Evolutionary conservation across 2,888 invertebrate species (phyloP).

Genomic region (Hoplodrina blanda): DNA sequence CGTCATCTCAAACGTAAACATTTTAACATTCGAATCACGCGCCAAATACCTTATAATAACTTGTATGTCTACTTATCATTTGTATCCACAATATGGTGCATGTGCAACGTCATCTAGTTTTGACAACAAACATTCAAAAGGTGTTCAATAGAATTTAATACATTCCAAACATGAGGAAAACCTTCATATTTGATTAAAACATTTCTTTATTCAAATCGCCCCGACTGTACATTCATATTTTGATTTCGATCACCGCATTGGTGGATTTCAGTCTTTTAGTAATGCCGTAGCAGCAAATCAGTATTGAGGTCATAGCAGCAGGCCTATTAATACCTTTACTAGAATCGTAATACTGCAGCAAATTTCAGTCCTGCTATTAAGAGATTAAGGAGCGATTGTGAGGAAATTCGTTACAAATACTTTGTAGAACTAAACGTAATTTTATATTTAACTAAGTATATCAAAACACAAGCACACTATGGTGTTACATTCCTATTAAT

Average conservation of each 20-base stretch:
- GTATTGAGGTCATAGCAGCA: neutral
- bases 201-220: neutral
- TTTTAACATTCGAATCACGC: conserved; percentile 74
- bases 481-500: neutral
- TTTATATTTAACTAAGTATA: neutral
- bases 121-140: neutral
- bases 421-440: neutral
- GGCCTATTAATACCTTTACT: neutral
- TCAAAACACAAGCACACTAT: neutral
- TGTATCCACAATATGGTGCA: conserved; percentile 11
- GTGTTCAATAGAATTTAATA: conserved; percentile 1
- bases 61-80: conserved; percentile 14
- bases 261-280: neutral
- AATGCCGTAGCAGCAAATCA: neutral
- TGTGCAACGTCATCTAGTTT: conserved; percentile 17
- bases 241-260: neutral
- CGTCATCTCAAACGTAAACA: conserved; percentile 76
- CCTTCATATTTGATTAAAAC: neutral
- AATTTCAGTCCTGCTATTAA: neutral
- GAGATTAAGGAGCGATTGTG: neutral
- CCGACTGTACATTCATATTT: neutral
- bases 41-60: conserved; percentile 55
- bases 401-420: neutral
- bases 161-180: neutral
- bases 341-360: neutral